Evolutionary conservation across 2,113 vertebrate species (phyloP), one percentile per base, ranked within the genome.

Genomic region (Callipepla californica): DNA sequence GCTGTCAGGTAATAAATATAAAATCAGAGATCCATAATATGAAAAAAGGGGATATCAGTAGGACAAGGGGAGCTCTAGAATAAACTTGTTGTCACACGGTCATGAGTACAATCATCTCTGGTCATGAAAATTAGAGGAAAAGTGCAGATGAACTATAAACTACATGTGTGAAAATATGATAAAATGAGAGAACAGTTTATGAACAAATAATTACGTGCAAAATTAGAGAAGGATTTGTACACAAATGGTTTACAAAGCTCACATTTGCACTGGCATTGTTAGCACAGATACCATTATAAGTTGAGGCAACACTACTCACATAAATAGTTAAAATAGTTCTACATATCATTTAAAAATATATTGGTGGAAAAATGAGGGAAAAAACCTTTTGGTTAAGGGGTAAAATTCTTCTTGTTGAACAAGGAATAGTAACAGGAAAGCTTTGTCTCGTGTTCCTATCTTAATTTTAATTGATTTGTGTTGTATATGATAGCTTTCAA

Each of bases 391-490:
- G 2, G 5, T 3, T 11, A 55, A 45, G 13, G 4, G 9, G 5
- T 28, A 66, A 44, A 40, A 58, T 5, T 0, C 2, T 16, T 50
- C 23, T 25, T 75, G 19, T 68, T 16, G 48, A 85, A 69, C 50
- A 47, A 4, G 47, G 44, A 13, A 77, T 2, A 0, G 3, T 74
- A 47, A 48, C 53, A 48, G 32, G 28, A 74, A 67, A 51, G 14
- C 21, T 91, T 86, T 57, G 12, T 51, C 28, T 42, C 70, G 16
- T 78, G 26, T 51, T 90, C 22, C 45, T 67, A 4, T 74, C 76
- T 65, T 61, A 62, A 90, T 90, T 88, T 69, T 47, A 80, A 57
- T 70, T 84, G 77, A 79, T 86, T 85, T 72, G 7, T 65, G 57
- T 40, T 68, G 38, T 74, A 44, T 68, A 61, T 0, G 0, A n/a